Percentiles rank a stretch among this genome's conserved stretches.
Conservation (phyloP, 2,113 vertebrate genomes). For the Ginglymostoma cirratum region DNA sequence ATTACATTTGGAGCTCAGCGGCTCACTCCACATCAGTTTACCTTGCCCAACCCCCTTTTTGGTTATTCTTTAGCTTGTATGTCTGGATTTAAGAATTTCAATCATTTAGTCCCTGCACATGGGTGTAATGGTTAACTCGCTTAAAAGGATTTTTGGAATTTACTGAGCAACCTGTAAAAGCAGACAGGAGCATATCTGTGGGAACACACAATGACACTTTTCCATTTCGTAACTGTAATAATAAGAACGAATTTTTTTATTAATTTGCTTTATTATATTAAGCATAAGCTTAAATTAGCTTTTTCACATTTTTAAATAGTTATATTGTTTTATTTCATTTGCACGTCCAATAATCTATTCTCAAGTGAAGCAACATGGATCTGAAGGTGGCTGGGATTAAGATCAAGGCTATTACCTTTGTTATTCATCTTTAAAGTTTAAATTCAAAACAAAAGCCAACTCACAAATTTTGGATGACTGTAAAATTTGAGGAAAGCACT, state of each 20-base stretch:
- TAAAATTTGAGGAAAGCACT: not conserved
- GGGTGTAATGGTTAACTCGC: slow-evolving; percentile 20
- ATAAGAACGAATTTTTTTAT: not conserved
- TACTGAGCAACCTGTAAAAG: not conserved
- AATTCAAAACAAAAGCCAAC: not conserved
- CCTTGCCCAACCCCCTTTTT: not conserved
- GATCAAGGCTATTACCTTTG: not conserved
- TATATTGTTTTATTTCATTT: not conserved
- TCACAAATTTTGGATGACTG: not conserved
- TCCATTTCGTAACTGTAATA: not conserved
- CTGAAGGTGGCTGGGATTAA: not conserved
- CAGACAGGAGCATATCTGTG: no score
- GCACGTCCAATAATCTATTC: not conserved
- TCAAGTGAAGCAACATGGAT: not conserved
- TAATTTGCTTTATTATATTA: not conserved
- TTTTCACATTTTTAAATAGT: not conserved
- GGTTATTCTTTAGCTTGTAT: slow-evolving; percentile 8
- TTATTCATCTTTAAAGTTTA: not conserved
- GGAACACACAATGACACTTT: not conserved
- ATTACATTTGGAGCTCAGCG: not conserved
- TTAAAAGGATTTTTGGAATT: not conserved
- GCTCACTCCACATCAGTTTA: not conserved
- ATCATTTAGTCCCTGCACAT: not conserved
- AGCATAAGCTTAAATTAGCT: not conserved
- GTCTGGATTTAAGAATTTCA: slow-evolving; percentile 11